These are phyloP conservation scores for Proisotoma minuta DNA, from an alignment of 2,888 invertebrate species.

Conservation along the genomic window DNA sequence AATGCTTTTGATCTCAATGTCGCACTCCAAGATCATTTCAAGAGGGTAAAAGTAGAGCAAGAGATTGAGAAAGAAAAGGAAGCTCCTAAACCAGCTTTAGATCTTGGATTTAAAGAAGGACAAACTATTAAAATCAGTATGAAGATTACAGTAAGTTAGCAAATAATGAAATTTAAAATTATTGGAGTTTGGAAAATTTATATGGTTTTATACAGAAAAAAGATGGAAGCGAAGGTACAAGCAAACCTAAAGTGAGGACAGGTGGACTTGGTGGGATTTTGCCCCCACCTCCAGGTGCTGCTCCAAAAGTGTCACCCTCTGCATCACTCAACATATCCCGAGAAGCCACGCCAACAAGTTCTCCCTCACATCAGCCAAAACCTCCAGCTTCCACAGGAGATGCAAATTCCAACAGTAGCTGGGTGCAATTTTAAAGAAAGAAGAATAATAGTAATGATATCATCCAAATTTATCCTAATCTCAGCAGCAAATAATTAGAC, in stretches of 20 bases:
- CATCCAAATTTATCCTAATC: not conserved
- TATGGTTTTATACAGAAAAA: constrained; percentile 61
- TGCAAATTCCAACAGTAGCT: constrained; percentile 43
- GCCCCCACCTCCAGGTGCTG: constrained; percentile 78
- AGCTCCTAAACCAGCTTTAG: constrained; percentile 69
- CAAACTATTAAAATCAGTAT: constrained; percentile 99
- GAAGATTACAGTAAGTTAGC: constrained; percentile 76
- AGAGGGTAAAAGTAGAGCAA: constrained; percentile 79
- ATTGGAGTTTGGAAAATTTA: not conserved
- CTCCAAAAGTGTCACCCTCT: constrained; percentile 63
- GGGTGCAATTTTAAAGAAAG: constrained; percentile 48
- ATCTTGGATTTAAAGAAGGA: constrained; percentile 97
- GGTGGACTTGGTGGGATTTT: constrained; percentile 56
- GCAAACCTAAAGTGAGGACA: constrained; percentile 59
- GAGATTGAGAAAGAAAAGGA: constrained; percentile 65
- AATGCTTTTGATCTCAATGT: constrained; percentile 99
- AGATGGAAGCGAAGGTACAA: constrained; percentile 71
- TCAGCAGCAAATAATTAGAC: not conserved
- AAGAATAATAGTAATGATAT: not conserved
- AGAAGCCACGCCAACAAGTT: constrained; percentile 59
- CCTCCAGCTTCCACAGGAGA: constrained; percentile 23
- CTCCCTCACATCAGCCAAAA: constrained; percentile 46
- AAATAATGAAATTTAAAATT: not conserved
- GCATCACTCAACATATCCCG: constrained; percentile 55
- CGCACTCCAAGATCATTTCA: constrained; percentile 95